Evolutionary conservation across 2,888 invertebrate genomes (phyloP), one percentile per base, ranked within the genome.

Genomic region (Anorthoa munda): DNA sequence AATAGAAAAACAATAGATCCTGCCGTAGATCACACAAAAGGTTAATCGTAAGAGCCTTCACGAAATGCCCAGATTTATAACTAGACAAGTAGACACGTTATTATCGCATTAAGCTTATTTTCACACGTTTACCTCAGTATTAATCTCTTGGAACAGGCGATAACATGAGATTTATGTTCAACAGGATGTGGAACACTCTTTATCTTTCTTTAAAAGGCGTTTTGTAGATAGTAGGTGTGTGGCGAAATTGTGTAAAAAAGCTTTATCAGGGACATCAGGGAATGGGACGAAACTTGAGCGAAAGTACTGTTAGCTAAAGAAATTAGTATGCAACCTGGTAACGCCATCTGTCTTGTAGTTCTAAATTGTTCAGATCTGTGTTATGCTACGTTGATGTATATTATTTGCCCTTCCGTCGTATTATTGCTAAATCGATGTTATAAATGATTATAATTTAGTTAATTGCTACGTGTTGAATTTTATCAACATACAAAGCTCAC

Each of bases 151-250:
- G 39, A 64, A 39, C 56, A 21, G 39, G 53, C 45, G 79, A 79
- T 79, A 79, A 79, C 69, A 59, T 48, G 46, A 63, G 58, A 79
- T 81, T 81, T 76, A 79, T 81, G 69, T 39, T 63, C 7, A 64
- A 59, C 84, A 80, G 86, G 86, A 84, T 84, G 77, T 82, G 70
- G 65, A 63, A 70, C 73, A 75, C 21, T 48, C 39, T 72, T 80
- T 85, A 72, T 74, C 73, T 75, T 70, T 60, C 65, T 31, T 51
- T 65, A 11, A 58, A 73, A 31, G 61, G 39, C 55, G 58, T 15
- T 69, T 72, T 68, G 58, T 48, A 66, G 81, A 81, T 61, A 61
- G 53, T 26, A n/a, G 23, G 53, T 23, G 50, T 53, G 58, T 69
- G 79, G 50, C 77, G 63, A 79, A 81, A 81, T 66, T 39, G n/a